A percentile compares a stretch with the other conserved stretches of the same genome.
phyloP scores from a whole-genome alignment of 2,797 vertebrate species.

The Chiropotes sagulatus region DNA sequence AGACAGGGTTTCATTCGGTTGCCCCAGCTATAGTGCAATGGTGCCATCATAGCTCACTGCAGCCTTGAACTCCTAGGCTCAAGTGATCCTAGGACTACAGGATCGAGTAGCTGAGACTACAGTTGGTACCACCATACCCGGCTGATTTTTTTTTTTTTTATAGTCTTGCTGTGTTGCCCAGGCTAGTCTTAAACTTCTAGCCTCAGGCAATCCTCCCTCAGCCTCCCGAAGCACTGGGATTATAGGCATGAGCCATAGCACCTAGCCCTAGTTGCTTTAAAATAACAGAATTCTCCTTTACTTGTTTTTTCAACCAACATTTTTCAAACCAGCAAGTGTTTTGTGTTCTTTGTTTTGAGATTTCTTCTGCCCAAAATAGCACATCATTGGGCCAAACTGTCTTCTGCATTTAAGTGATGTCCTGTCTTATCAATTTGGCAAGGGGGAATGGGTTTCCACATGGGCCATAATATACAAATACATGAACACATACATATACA shows the following conservation, averaged over 20 bases:
- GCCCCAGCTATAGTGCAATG: not conserved
- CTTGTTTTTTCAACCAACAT: slow-evolving; percentile 29
- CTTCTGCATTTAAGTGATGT: not conserved
- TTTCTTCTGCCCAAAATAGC: slow-evolving; percentile 36
- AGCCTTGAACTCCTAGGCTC: not conserved
- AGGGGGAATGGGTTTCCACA: not conserved
- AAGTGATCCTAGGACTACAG: not conserved
- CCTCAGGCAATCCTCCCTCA: not conserved
- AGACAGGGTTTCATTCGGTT: not conserved
- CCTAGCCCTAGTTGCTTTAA: not conserved
- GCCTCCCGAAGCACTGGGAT: not conserved
- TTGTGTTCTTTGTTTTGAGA: slow-evolving; percentile 31
- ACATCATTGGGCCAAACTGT: not conserved
- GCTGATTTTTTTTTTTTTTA: too few species aligned
- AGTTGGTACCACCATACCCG: not conserved
- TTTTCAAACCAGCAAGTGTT: not conserved
- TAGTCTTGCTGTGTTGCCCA: too few species aligned
- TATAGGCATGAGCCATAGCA: not conserved
- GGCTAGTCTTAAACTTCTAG: not conserved
- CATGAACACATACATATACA: not conserved
- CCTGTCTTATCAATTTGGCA: not conserved
- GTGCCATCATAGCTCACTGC: not conserved
- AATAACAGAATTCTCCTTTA: not conserved
- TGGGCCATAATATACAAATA: not conserved
- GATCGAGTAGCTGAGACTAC: not conserved